Conservation (phyloP, 2,888 invertebrate genomes). For the Drosophila neonasuta region DNA sequence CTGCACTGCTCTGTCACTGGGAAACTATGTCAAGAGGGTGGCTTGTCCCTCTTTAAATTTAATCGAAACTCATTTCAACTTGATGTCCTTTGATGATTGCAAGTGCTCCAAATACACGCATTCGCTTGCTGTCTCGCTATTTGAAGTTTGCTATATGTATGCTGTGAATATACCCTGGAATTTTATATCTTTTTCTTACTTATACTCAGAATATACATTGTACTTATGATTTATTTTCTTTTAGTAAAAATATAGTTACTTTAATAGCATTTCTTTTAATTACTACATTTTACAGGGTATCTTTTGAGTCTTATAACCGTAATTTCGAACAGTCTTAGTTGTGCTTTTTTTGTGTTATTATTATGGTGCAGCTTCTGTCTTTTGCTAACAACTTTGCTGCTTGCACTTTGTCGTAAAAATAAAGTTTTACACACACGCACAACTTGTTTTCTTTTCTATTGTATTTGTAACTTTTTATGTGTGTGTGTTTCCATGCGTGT, state of each 20-base stretch:
- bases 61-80: not conserved
- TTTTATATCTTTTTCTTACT: not conserved
- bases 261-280: not conserved
- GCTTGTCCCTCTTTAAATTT: not conserved
- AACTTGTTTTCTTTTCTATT: conserved; percentile 60
- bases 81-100: not conserved
- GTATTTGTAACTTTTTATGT: conserved; percentile 53
- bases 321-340: not conserved
- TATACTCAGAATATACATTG: too few species aligned
- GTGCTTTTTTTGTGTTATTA: conserved; percentile 23
- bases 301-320: not conserved
- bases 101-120: not conserved
- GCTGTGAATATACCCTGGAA: not conserved
- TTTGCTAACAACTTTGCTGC: conserved; percentile 70
- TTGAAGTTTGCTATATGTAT: too few species aligned
- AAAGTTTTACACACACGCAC: conserved; percentile 72
- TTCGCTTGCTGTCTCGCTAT: not conserved
- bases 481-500: conserved; percentile 20
- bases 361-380: conserved; percentile 44
- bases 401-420: conserved; percentile 75
- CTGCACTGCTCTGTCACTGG: conserved; percentile 15
- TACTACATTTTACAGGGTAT: conserved; percentile 18
- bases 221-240: too few species aligned
- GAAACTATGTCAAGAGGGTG: not conserved
- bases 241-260: not conserved